Percentiles rank a stretch among this genome's conserved stretches.
phyloP scores from a whole-genome alignment of 2,113 vertebrate species.

The Sylvia atricapilla region DNA sequence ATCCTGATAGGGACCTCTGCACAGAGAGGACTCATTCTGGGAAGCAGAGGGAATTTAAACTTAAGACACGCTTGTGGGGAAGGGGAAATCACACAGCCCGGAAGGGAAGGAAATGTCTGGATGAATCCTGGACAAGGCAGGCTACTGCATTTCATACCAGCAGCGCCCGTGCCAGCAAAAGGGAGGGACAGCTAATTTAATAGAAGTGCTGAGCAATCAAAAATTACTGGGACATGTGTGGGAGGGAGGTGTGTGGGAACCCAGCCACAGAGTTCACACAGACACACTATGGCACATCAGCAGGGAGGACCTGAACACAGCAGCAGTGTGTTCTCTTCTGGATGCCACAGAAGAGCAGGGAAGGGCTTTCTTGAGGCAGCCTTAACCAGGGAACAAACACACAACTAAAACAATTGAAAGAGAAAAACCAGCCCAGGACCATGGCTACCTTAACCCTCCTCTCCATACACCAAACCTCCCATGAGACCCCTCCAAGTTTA shows the following conservation, averaged over 20 bases:
- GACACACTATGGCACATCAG: not conserved
- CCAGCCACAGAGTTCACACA: not conserved
- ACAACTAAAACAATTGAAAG: not conserved
- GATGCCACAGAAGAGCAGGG: not conserved
- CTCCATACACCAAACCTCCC: not conserved
- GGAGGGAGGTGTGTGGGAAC: not conserved
- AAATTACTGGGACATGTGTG: not conserved
- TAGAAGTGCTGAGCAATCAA: constrained; percentile 6
- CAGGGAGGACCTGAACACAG: not conserved
- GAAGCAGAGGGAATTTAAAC: constrained; percentile 16
- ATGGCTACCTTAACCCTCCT: not conserved
- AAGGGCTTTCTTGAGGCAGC: not conserved
- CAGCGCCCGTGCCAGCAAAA: not conserved
- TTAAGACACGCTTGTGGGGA: not conserved
- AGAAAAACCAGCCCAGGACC: not conserved
- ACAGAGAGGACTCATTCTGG: not conserved
- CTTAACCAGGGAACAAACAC: not conserved
- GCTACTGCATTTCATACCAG: constrained; percentile 1
- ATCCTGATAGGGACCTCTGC: not conserved
- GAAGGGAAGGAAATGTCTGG: constrained; percentile 55
- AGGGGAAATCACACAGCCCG: not conserved
- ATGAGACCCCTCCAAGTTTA: not conserved
- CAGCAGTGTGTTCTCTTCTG: not conserved
- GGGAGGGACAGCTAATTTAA: constrained; percentile 29
- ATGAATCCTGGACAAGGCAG: constrained; percentile 11